Evolutionary conservation across 2,797 vertebrate species (phyloP).

Genomic region (Sciaenops ocellatus): DNA sequence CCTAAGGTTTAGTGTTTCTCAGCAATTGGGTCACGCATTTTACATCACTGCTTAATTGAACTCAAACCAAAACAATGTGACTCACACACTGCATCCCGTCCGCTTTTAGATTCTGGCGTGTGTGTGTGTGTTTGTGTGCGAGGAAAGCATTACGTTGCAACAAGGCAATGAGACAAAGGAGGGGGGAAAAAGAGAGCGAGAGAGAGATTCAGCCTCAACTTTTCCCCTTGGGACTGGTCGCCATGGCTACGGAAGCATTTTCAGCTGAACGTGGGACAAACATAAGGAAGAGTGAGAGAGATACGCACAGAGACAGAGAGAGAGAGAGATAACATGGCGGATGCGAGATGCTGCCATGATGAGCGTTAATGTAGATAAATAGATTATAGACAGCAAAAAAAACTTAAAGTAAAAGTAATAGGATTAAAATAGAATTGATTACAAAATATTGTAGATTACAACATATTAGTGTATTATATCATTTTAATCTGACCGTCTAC

Average conservation of each 20-base stretch:
- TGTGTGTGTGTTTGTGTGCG: background rate
- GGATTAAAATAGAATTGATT: background rate
- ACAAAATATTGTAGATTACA: background rate
- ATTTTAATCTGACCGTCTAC: background rate
- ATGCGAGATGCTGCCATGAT: conserved; percentile 14
- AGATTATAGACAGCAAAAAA: background rate
- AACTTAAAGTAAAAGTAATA: background rate
- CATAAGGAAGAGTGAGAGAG: conserved; percentile 44
- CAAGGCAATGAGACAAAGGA: conserved; percentile 62
- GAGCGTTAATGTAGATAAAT: background rate
- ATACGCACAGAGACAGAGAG: background rate
- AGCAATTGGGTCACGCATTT: conserved; percentile 39
- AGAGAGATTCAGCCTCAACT: conserved; percentile 72
- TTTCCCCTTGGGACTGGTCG: conserved; percentile 80
- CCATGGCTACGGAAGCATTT: conserved; percentile 82
- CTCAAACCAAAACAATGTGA: conserved; percentile 36
- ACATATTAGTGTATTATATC: background rate
- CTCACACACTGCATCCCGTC: conserved; percentile 34
- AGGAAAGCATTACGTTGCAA: conserved; percentile 49
- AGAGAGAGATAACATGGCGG: conserved; percentile 42
- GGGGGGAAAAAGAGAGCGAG: conserved; percentile 50
- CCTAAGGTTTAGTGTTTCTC: background rate
- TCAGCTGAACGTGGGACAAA: conserved; percentile 69
- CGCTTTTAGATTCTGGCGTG: conserved; percentile 24
- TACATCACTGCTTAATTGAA: conserved; percentile 12